Evolutionary conservation across 2,113 vertebrate genomes (phyloP), one percentile per base, ranked within the genome.

Genomic region (Actenoides hombroni): DNA sequence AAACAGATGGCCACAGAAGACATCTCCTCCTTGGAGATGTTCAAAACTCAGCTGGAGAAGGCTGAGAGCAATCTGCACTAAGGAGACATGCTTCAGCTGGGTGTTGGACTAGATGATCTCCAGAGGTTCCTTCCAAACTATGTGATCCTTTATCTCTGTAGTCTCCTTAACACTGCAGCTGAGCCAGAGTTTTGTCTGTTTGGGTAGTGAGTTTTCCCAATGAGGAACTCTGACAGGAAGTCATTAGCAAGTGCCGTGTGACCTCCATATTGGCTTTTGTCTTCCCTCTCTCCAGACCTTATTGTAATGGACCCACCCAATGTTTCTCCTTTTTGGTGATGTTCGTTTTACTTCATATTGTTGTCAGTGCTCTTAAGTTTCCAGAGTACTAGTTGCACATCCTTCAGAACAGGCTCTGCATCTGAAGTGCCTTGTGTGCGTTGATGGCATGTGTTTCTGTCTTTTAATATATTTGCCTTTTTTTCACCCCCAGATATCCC

Each of bases 401-500:
- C 49, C 9, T 77, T 87, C 63, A 57, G 70, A 53, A 54, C 70
- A 21, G 40, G 8, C 2, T 87, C 24, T 90, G 24, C 25, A 9
- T 75, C 64, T 81, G 11, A 84, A 74, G 17, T 35, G 39, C 18
- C 13, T 57, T 79, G 18, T 69, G 5, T 56, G 16, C 51, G 35
- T 48, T 75, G 33, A 68, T 83, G 68, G 8, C 28, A 68, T 19
- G 11, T 56, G 4, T 64, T 90, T 85, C 44, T 84, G 33, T 71
- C 37, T 79, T 79, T 40, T 96, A 91, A 97, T 80, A 21, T 37
- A 86, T 90, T 67, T 63, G 5, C 9, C 28, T 90, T 94, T 83
- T 80, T 51, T 51, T 33, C 14, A 49, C 97, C 44, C 97, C 70
- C 96, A 78, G 96, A 98, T 96, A 95, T 96, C 97, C 86, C 97